Percentiles rank a stretch among this genome's conserved stretches.
These are phyloP conservation scores for Umimayanthus kanabou DNA, from an alignment of 92 coral and sea anemone species.

Conservation along the genomic window DNA sequence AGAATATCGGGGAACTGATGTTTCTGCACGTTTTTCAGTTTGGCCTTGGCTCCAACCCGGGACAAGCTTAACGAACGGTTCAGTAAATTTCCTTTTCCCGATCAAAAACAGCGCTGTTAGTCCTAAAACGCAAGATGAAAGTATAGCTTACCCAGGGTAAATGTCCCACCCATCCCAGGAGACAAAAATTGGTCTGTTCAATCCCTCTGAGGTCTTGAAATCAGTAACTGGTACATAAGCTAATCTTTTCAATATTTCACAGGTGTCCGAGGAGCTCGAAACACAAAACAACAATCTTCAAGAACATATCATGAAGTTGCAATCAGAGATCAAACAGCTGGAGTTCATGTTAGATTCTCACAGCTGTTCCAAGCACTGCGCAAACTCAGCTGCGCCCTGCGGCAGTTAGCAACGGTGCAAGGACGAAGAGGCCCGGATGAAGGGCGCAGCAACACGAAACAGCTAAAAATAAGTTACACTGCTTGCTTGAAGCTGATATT, in stretches of 20 bases:
- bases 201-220: too few species aligned
- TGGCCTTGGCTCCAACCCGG: too few species aligned
- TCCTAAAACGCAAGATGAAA: neutral
- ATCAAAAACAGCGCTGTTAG: neutral
- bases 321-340: slow-evolving; percentile 87
- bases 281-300: slow-evolving; percentile 85
- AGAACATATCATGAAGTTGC: slow-evolving; percentile 88
- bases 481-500: slow-evolving; percentile 22
- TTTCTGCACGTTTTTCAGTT: too few species aligned
- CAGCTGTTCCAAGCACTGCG: slow-evolving; percentile 77
- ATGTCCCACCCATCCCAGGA: too few species aligned
- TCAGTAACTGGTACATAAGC: neutral
- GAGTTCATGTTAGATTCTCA: slow-evolving; percentile 97
- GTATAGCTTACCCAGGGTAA: neutral
- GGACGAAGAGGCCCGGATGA: slow-evolving; percentile 38
- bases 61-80: too few species aligned
- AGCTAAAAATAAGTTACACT: slow-evolving; percentile 17
- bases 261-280: slow-evolving; percentile 95
- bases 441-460: slow-evolving; percentile 12
- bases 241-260: neutral
- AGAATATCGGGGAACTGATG: neutral
- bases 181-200: too few species aligned
- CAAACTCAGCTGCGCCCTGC: slow-evolving; percentile 29
- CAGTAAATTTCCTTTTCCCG: too few species aligned
- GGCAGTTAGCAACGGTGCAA: slow-evolving; percentile 40